Conservation (phyloP, 2,888 invertebrate genomes). For the Hermodice carunculata region DNA sequence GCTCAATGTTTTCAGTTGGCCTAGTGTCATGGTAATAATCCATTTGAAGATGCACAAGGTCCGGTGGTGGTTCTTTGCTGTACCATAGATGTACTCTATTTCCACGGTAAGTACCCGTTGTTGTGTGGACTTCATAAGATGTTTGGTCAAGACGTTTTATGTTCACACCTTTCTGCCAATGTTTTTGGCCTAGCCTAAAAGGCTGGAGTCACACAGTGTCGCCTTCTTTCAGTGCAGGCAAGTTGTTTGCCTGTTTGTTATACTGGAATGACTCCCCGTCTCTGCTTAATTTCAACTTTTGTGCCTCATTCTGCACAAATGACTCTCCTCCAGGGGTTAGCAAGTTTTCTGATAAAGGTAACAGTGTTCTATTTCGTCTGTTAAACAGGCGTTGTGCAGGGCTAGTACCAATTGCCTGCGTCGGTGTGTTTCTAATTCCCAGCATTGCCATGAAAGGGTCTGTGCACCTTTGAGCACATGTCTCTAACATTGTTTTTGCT, state of each 20-base stretch:
- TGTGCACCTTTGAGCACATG: neutral
- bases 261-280: neutral
- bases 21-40: no score
- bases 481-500: slow-evolving; percentile 34
- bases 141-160: neutral
- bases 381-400: neutral
- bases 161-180: neutral
- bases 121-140: neutral
- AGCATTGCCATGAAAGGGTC: slow-evolving; percentile 7
- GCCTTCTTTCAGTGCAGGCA: neutral
- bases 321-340: neutral
- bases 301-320: neutral
- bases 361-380: neutral
- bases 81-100: neutral
- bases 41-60: no score
- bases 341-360: neutral
- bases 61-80: neutral
- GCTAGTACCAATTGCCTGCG: neutral
- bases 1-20: no score
- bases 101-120: neutral
- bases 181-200: neutral
- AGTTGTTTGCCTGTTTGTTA: neutral
- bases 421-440: slow-evolving; percentile 5
- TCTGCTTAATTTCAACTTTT: neutral
- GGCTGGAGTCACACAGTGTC: neutral